These are phyloP conservation scores for Ellobium chinense DNA, from an alignment of 2,888 invertebrate species.

Conservation along the genomic window DNA sequence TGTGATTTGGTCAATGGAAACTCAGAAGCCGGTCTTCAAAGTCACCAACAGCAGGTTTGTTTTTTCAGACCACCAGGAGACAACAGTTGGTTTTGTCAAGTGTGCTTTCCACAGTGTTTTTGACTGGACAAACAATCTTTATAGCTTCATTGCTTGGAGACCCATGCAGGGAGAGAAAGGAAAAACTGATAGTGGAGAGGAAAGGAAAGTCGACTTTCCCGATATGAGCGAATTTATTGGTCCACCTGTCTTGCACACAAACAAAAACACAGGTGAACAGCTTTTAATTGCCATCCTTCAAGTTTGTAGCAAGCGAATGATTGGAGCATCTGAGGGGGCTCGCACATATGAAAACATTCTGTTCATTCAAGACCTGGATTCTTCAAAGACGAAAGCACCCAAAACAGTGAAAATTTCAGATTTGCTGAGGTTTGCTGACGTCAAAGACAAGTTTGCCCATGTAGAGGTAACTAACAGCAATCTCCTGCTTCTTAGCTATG, in stretches of 20 bases:
- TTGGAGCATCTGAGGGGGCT: slow-evolving; percentile 7
- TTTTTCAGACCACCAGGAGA: slow-evolving; percentile 58
- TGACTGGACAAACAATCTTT: slow-evolving; percentile 64
- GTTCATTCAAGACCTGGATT: slow-evolving; percentile 51
- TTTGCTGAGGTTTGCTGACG: slow-evolving; percentile 54
- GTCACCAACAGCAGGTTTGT: slow-evolving; percentile 53
- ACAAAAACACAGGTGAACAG: slow-evolving; percentile 41
- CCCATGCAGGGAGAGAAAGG: slow-evolving; percentile 54
- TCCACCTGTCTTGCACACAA: slow-evolving; percentile 53
- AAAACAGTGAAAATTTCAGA: slow-evolving; percentile 54
- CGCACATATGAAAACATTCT: slow-evolving; percentile 54
- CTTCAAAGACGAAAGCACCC: slow-evolving; percentile 40
- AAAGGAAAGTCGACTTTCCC: slow-evolving; percentile 55
- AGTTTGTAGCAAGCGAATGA: slow-evolving; percentile 46
- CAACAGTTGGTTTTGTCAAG: slow-evolving; percentile 59
- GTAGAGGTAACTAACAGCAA: slow-evolving; percentile 52
- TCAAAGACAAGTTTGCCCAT: slow-evolving; percentile 60
- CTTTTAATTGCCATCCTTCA: slow-evolving; percentile 60
- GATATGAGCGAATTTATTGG: slow-evolving; percentile 61
- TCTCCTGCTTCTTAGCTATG: slow-evolving; percentile 62
- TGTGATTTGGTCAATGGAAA: slow-evolving; percentile 67
- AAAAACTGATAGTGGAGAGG: slow-evolving; percentile 48
- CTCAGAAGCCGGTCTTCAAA: slow-evolving; percentile 51
- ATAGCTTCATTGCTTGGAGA: slow-evolving; percentile 58
- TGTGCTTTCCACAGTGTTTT: slow-evolving; percentile 58